Conservation (phyloP, 2,113 vertebrate species). For the Sisor rabdophorus region DNA sequence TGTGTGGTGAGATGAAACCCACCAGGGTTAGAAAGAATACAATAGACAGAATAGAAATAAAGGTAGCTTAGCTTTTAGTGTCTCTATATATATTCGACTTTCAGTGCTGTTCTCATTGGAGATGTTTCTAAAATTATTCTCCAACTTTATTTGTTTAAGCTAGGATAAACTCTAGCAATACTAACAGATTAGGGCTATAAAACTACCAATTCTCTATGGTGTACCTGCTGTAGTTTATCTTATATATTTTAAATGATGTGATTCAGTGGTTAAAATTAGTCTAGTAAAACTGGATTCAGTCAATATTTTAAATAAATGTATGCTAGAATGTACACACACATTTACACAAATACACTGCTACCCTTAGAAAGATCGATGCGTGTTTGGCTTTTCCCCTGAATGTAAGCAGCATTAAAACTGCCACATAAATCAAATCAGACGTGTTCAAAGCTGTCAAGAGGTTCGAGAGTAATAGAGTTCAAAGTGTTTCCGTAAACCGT, state of each 20-base stretch:
- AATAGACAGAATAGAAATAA: background rate
- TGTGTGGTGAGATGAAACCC: background rate
- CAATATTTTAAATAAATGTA: background rate
- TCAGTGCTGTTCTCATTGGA: background rate
- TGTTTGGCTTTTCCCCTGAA: slow-evolving; percentile 27
- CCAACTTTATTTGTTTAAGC: background rate
- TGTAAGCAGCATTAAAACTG: slow-evolving; percentile 41
- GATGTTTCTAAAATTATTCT: background rate
- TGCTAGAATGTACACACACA: background rate
- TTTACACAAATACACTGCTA: background rate
- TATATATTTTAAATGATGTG: background rate
- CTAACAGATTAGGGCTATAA: background rate
- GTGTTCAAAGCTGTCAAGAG: slow-evolving; percentile 12
- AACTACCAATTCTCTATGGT: background rate
- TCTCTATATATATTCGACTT: background rate
- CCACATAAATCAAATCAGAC: slow-evolving; percentile 47
- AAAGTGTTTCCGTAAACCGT: slow-evolving; percentile 25
- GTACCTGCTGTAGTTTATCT: background rate
- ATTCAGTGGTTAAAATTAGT: background rate
- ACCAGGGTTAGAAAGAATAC: too few species aligned
- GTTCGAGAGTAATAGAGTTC: slow-evolving; percentile 41
- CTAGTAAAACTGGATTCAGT: background rate
- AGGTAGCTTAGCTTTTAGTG: background rate
- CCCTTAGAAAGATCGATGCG: slow-evolving; percentile 8
- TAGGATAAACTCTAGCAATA: background rate